Conservation (phyloP, 2,797 vertebrate species). For the Darevskia mixta region DNA sequence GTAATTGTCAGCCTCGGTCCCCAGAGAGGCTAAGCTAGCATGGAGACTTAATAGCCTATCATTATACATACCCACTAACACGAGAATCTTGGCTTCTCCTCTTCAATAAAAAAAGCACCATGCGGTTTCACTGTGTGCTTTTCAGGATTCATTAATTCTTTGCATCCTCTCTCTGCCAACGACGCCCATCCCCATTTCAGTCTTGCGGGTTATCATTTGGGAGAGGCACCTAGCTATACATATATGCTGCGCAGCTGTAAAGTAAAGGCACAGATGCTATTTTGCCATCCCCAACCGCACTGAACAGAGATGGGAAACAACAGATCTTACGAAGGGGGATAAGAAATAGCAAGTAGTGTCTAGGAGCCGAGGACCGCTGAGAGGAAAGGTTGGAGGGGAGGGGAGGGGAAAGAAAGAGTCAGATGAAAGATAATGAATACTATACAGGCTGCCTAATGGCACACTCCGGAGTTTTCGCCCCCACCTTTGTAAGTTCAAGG, state of each 20-base stretch:
- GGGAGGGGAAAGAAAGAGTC: background rate
- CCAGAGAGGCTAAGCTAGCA: conserved; percentile 47
- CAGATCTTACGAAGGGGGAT: background rate
- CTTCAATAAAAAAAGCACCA: conserved; percentile 50
- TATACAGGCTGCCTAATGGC: background rate
- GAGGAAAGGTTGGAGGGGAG: background rate
- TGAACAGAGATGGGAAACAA: background rate
- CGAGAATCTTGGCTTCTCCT: conserved; percentile 52
- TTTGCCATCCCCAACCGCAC: background rate
- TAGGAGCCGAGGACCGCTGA: background rate
- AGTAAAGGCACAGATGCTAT: background rate
- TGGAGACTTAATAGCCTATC: conserved; percentile 61
- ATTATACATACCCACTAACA: conserved; percentile 50
- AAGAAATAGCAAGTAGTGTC: background rate
- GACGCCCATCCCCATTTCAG: conserved; percentile 44
- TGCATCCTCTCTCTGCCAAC: conserved; percentile 52
- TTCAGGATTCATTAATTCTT: conserved; percentile 57
- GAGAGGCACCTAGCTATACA: background rate
- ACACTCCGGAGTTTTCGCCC: background rate
- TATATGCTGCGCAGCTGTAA: background rate
- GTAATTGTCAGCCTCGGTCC: conserved; percentile 41
- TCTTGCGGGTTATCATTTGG: conserved; percentile 22
- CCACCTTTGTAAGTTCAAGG: conserved; percentile 36
- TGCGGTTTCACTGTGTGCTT: conserved; percentile 50
- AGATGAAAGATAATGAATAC: conserved; percentile 7